Base-by-base conservation (phyloP, 2,888 invertebrate genomes). In the Aelia acuminata region DNA sequence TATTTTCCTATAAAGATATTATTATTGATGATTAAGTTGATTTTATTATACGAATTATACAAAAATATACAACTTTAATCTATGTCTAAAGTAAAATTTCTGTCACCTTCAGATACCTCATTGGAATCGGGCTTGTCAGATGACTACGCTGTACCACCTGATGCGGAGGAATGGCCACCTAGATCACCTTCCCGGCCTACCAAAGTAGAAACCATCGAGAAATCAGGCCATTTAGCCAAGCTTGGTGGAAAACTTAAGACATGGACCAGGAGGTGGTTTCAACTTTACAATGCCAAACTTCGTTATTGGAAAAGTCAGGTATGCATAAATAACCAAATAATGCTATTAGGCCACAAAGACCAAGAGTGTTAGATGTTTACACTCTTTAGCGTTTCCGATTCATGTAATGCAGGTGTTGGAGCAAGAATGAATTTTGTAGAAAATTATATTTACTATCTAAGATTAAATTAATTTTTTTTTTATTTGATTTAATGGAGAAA, bases 191-290 rank as follows among this genome's bases (percentile, higher is more conserved):
- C 87, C 31, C 87, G 87, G 0, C 87, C 87, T n/a, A 84, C 87
- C 22, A 87, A 50, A 84, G 85, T 89, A 48, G 97, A 97, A 91
- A 96, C 96, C 1, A 92, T 98, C 86, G 98, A 98, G 92, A 98
- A 98, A 93, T 95, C 94, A 91, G 98, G 98, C 0, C 97, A 97
- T 91, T 94, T 98, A 75, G 97, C 97, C 75, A 97, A 97, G 92
- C 93, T 97, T 90, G 98, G 98, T 35, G 99, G 99, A 39, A 98
- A 98, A 92, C 94, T 99, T 43, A 99, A 98, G 93, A 98, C 98
- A 0, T 98, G 99, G 98, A 94, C 98, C 91, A 97, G 98, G 92
- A 94, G 98, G 91, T 99, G 98, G 97, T 99, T 99, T 92, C 97
- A 98, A 5, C 93, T 99, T 22, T 97, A 97, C 92, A 98, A 98